A percentile compares a stretch with the other conserved stretches of the same genome.
phyloP scores from a whole-genome alignment of 2,888 invertebrate genomes.

The Strigamia crassipes region DNA sequence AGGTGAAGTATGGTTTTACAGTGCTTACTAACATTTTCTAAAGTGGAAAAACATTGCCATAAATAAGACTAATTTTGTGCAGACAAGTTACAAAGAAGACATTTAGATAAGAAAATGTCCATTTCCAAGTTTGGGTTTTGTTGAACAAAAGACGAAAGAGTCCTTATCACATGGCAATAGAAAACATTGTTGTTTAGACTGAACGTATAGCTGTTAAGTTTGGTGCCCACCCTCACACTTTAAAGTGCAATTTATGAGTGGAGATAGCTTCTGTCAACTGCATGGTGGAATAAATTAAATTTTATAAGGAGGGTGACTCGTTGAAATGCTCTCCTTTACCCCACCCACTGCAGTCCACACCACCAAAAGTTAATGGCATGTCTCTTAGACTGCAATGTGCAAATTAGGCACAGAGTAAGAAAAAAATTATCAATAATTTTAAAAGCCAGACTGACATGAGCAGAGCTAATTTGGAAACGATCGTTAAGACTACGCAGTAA shows the following conservation, averaged over 20 bases:
- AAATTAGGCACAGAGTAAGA: slow-evolving; percentile 27
- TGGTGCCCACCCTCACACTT: slow-evolving; percentile 18
- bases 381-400: slow-evolving; percentile 31
- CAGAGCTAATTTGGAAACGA: slow-evolving; percentile 34
- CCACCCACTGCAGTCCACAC: slow-evolving; percentile 33
- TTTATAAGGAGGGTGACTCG: slow-evolving; percentile 38
- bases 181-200: slow-evolving; percentile 36
- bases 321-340: slow-evolving; percentile 38
- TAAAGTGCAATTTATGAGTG: slow-evolving; percentile 42
- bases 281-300: slow-evolving; percentile 44
- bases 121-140: slow-evolving; percentile 29
- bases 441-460: slow-evolving; percentile 31
- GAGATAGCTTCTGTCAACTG: slow-evolving; percentile 43
- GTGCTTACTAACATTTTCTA: background rate
- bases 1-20: slow-evolving; percentile 10
- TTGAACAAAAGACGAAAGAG: slow-evolving; percentile 1
- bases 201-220: slow-evolving; percentile 31
- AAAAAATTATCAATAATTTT: slow-evolving; percentile 36
- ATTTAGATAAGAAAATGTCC: slow-evolving; percentile 33
- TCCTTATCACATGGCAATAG: slow-evolving; percentile 32
- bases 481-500: slow-evolving; percentile 18
- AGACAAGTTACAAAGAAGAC: background rate
- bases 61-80: slow-evolving; percentile 22
- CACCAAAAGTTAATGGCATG: slow-evolving; percentile 31
- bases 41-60: slow-evolving; percentile 2